phyloP scores from a whole-genome alignment of 1,140 invertebrate genomes.

The Brachionus manjavacas region DNA sequence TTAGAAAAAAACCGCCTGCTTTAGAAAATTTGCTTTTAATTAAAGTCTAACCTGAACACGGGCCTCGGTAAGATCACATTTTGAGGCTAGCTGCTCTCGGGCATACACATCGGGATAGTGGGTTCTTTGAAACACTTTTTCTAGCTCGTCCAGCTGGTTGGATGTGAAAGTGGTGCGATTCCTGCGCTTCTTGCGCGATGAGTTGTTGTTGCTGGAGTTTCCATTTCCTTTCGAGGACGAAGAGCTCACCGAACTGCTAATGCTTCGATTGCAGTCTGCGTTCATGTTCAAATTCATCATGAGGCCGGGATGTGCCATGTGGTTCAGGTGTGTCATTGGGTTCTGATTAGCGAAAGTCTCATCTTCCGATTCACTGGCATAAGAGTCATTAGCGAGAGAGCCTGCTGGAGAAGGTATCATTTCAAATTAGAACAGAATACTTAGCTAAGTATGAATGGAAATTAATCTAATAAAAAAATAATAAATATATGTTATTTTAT shows the following conservation, averaged over 20 bases:
- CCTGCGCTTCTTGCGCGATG: conserved; percentile 36
- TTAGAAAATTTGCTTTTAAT: background rate
- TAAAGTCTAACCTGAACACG: conserved; percentile 52
- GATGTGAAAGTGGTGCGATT: conserved; percentile 85
- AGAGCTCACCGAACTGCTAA: conserved; percentile 18
- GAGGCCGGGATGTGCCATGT: conserved; percentile 1
- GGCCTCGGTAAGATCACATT: conserved; percentile 56
- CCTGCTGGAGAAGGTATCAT: conserved; percentile 35
- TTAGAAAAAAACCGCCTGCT: background rate
- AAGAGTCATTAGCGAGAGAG: background rate
- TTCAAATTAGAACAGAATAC: background rate
- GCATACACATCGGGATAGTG: conserved; percentile 95
- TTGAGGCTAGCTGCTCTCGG: conserved; percentile 76
- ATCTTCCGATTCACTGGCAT: conserved; percentile 24
- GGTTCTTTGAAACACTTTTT: conserved; percentile 83
- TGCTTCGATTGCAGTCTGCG: conserved; percentile 15
- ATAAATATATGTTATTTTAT: background rate
- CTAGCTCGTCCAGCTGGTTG: conserved; percentile 87
- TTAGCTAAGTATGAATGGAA: background rate
- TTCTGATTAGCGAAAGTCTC: background rate
- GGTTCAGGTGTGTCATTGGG: conserved; percentile 1
- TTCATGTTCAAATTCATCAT: conserved; percentile 36
- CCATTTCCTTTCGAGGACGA: background rate
- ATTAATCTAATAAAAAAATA: background rate
- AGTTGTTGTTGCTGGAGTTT: background rate